Conservation (phyloP, 1,140 invertebrate species). For the Holcopasites calliopsidis region DNA sequence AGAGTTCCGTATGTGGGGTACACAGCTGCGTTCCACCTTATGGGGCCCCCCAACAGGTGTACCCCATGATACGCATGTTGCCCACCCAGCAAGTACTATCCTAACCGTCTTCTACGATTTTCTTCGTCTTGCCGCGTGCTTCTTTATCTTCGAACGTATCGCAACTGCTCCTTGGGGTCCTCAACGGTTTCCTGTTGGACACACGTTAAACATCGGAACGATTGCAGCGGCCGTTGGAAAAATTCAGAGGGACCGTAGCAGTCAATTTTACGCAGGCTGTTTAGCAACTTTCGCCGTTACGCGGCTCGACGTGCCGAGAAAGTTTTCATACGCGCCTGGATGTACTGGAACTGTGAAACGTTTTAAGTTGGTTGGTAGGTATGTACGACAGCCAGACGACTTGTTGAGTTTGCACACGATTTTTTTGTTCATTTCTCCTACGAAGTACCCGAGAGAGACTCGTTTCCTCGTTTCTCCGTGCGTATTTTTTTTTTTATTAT, state of each 20-base stretch:
- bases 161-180: slow-evolving; percentile 21
- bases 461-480: background rate
- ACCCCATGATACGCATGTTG: slow-evolving; percentile 39
- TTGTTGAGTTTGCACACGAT: background rate
- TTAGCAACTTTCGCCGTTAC: slow-evolving; percentile 27
- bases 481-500: background rate
- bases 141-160: slow-evolving; percentile 40
- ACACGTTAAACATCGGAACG: slow-evolving; percentile 18
- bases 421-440: background rate
- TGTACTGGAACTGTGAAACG: slow-evolving; percentile 9
- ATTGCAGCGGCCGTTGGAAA: slow-evolving; percentile 7
- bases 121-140: slow-evolving; percentile 26
- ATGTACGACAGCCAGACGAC: background rate
- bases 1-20: background rate
- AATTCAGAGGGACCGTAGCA: slow-evolving; percentile 24
- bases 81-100: slow-evolving; percentile 41
- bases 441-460: background rate
- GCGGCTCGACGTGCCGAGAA: slow-evolving; percentile 28
- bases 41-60: slow-evolving; percentile 68
- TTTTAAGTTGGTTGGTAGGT: background rate
- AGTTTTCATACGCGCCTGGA: slow-evolving; percentile 31
- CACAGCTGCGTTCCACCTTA: slow-evolving; percentile 31
- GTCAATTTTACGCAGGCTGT: slow-evolving; percentile 28
- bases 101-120: slow-evolving; percentile 55
- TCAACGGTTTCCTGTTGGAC: slow-evolving; percentile 31